Percentiles rank a stretch among this genome's conserved stretches.
phyloP scores from a whole-genome alignment of 2,113 vertebrate species.

The Thunnus thynnus region DNA sequence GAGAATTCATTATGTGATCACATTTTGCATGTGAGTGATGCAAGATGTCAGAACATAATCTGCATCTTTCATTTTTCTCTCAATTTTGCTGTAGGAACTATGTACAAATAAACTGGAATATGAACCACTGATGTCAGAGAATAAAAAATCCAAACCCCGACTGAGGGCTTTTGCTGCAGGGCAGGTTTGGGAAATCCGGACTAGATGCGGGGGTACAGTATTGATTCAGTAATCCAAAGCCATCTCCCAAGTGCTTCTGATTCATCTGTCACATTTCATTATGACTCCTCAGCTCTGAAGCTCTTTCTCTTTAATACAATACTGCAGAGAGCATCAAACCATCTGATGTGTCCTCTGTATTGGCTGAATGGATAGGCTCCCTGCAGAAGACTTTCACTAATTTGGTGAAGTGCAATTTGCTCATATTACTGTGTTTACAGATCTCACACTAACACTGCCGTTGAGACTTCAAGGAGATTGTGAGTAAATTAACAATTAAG shows the following conservation, averaged over 20 bases:
- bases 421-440: slow-evolving; percentile 60
- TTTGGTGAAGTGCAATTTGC: slow-evolving; percentile 65
- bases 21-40: neutral
- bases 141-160: slow-evolving; percentile 36
- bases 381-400: slow-evolving; percentile 59
- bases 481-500: slow-evolving; percentile 29
- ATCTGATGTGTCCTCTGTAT: slow-evolving; percentile 63
- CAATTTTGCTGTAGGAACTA: neutral
- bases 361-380: slow-evolving; percentile 61
- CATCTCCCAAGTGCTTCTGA: slow-evolving; percentile 77
- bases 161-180: slow-evolving; percentile 41
- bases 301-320: slow-evolving; percentile 67
- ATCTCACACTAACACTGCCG: slow-evolving; percentile 35
- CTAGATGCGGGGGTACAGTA: slow-evolving; percentile 64
- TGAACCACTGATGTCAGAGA: slow-evolving; percentile 15
- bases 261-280: slow-evolving; percentile 83
- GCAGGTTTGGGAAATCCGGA: slow-evolving; percentile 49
- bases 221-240: slow-evolving; percentile 77
- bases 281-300: slow-evolving; percentile 66
- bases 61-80: slow-evolving; percentile 29
- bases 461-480: slow-evolving; percentile 2
- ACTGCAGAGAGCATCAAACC: slow-evolving; percentile 62
- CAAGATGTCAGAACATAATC: neutral
- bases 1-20: slow-evolving; percentile 17
- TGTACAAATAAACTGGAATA: slow-evolving; percentile 14